Evolutionary conservation across 2,888 invertebrate genomes (phyloP).

Genomic region (Drosophila falleni): DNA sequence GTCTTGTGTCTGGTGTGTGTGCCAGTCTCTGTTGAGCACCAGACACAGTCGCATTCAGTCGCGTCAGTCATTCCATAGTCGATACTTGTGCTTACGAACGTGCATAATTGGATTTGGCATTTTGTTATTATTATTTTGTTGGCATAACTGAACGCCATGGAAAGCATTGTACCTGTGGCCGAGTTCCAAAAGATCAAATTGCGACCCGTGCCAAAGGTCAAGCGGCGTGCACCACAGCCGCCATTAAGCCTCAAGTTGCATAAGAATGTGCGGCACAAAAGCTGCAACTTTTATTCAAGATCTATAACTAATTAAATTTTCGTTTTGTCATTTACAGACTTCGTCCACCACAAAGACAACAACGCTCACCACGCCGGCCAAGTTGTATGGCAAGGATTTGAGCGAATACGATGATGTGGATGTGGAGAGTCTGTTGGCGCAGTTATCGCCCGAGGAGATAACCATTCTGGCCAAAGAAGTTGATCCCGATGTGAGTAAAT

Average conservation of each 20-base stretch:
- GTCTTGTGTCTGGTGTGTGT: constrained; percentile 41
- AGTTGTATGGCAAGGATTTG: constrained; percentile 95
- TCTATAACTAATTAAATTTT: background rate
- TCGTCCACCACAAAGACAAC: constrained; percentile 95
- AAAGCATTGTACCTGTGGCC: constrained; percentile 65
- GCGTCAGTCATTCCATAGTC: background rate
- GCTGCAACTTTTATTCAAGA: background rate
- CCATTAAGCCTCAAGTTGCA: constrained; percentile 63
- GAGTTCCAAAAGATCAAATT: constrained; percentile 82
- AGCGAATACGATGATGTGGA: constrained; percentile 97
- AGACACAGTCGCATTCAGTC: constrained; percentile 46
- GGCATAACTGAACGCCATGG: constrained; percentile 73
- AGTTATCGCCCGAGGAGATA: constrained; percentile 97
- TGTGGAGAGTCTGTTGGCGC: constrained; percentile 96
- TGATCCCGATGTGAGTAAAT: constrained; percentile 97
- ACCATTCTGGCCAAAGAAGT: constrained; percentile 99
- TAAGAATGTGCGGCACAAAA: constrained; percentile 61
- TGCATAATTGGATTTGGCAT: constrained; percentile 76
- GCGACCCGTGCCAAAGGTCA: constrained; percentile 78
- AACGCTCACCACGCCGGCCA: constrained; percentile 95
- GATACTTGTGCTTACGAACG: constrained; percentile 28
- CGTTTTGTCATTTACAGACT: constrained; percentile 88
- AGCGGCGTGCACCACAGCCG: constrained; percentile 80
- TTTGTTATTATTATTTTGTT: constrained; percentile 60
- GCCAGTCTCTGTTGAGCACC: constrained; percentile 71